These are phyloP conservation scores for Eristalis tenax DNA, from an alignment of 2,888 invertebrate genomes.

Conservation along the genomic window DNA sequence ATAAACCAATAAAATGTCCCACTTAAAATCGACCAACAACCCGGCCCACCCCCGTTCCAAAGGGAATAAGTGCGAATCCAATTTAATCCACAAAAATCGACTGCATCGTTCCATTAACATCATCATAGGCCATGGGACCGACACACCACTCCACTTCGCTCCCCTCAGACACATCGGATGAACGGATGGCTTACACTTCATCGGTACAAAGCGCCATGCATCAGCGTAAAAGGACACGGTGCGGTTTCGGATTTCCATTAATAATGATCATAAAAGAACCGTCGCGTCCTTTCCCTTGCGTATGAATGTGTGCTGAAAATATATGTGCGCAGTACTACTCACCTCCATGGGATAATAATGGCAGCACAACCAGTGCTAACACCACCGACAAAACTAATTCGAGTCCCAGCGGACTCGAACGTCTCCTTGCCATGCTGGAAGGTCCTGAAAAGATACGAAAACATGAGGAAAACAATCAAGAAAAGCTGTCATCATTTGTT, in stretches of 20 bases:
- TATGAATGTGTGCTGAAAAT: conserved; percentile 7
- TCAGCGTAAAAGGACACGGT: conserved; percentile 23
- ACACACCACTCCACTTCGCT: neutral
- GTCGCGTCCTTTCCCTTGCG: neutral
- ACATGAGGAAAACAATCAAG: conserved; percentile 56
- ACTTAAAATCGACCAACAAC: conserved; percentile 56
- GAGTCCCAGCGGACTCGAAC: conserved; percentile 81
- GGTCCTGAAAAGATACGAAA: conserved; percentile 76
- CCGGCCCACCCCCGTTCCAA: conserved; percentile 5
- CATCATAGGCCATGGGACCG: neutral
- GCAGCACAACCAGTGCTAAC: conserved; percentile 75
- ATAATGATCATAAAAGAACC: conserved; percentile 65
- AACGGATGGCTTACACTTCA: neutral
- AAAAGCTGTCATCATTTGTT: conserved; percentile 69
- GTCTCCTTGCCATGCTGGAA: conserved; percentile 79
- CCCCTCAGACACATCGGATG: neutral
- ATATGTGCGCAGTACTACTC: conserved; percentile 74
- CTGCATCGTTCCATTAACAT: conserved; percentile 60
- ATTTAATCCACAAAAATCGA: conserved; percentile 58
- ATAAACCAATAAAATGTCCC: conserved; percentile 55
- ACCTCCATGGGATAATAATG: conserved; percentile 79
- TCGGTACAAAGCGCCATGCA: neutral
- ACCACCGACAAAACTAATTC: conserved; percentile 78
- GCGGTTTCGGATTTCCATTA: conserved; percentile 71
- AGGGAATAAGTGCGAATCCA: conserved; percentile 62